A percentile compares a stretch with the other conserved stretches of the same genome.
Evolutionary conservation across 2,888 invertebrate genomes (phyloP).

Genomic region (Lissocephala sabroskyi): DNA sequence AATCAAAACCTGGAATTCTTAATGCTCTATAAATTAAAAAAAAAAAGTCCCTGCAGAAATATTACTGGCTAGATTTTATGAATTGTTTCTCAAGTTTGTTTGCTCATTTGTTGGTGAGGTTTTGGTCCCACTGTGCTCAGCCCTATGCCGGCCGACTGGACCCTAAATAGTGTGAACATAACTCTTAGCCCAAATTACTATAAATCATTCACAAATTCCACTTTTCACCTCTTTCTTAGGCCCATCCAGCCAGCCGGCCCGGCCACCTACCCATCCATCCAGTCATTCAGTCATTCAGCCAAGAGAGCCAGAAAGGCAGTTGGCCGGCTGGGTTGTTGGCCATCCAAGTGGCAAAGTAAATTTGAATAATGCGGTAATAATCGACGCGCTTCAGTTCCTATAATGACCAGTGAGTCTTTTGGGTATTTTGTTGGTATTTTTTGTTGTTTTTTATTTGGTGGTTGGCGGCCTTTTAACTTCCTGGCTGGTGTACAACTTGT

Average conservation of each 20-base stretch:
- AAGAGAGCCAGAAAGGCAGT: slow-evolving; percentile 7
- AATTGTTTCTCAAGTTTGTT: too few relatives aligned
- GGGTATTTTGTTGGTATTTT: too few relatives aligned
- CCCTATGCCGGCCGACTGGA: slow-evolving; percentile 2
- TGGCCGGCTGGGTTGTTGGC: slow-evolving; percentile 5
- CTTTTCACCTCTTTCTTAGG: slow-evolving; percentile 51
- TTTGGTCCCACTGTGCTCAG: too few relatives aligned
- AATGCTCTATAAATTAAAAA: too few relatives aligned
- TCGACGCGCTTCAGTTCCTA: slow-evolving; percentile 59
- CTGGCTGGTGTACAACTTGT: too few relatives aligned
- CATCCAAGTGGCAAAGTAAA: slow-evolving; percentile 29
- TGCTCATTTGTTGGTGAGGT: too few relatives aligned
- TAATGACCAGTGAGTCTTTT: slow-evolving; percentile 33
- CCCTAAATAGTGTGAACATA: slow-evolving; percentile 62
- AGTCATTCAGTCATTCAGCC: slow-evolving; percentile 45
- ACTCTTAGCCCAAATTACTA: slow-evolving; percentile 64
- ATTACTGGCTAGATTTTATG: too few relatives aligned
- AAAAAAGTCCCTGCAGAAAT: too few relatives aligned
- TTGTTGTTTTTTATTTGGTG: too few relatives aligned
- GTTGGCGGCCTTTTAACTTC: too few relatives aligned
- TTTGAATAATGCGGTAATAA: slow-evolving; percentile 66
- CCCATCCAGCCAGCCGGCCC: background rate
- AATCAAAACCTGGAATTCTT: too few relatives aligned
- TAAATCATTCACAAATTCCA: slow-evolving; percentile 66
- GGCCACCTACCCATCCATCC: slow-evolving; percentile 59